These are phyloP conservation scores for Acipenser oxyrinchus DNA, from an alignment of 2,797 vertebrate genomes.

Conservation along the genomic window DNA sequence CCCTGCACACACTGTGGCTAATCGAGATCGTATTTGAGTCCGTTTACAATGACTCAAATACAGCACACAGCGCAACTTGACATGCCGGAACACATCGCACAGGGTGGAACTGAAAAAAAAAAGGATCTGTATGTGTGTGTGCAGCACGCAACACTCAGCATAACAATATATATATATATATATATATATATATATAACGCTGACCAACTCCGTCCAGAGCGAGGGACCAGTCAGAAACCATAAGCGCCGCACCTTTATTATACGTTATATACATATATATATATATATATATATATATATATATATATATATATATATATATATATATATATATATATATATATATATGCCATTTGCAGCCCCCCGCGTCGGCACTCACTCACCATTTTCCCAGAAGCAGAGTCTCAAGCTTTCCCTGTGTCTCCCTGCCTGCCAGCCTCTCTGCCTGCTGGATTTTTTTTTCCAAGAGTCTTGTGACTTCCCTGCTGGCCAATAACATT, in stretches of 20 bases:
- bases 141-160: constrained; percentile 15
- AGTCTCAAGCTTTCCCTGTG: constrained; percentile 23
- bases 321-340: neutral
- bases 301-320: no score
- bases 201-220: no score
- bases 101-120: constrained; percentile 29
- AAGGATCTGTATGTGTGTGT: neutral
- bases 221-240: no score
- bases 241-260: no score
- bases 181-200: neutral
- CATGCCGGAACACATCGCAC: constrained; percentile 38
- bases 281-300: no score
- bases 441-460: constrained; percentile 15
- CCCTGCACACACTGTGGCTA: neutral
- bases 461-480: constrained; percentile 27
- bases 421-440: neutral
- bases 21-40: neutral
- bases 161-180: constrained; percentile 12
- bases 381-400: constrained; percentile 39
- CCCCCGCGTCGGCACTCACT: constrained; percentile 16
- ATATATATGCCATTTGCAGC: neutral
- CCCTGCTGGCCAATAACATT: constrained; percentile 25
- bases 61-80: constrained; percentile 15
- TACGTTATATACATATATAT: no score
- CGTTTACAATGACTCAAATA: neutral